A percentile compares a stretch with the other conserved stretches of the same genome.
Conservation (phyloP, 2,888 invertebrate genomes). For the Epistrophella euchroma region DNA sequence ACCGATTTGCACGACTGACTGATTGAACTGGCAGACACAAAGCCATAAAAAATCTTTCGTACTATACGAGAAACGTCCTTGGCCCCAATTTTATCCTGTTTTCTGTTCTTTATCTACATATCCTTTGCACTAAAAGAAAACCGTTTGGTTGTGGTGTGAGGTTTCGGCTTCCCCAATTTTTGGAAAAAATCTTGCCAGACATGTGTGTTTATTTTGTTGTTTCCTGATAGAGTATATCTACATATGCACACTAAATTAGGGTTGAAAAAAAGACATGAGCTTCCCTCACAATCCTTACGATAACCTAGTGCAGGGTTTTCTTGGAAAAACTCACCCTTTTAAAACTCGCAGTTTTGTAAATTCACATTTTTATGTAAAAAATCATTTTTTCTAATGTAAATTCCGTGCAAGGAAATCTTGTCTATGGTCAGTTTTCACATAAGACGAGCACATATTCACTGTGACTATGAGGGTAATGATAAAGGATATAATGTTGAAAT, state of each 20-base stretch:
- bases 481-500: neutral
- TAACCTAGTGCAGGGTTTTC: slow-evolving; percentile 68
- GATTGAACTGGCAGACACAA: slow-evolving; percentile 69
- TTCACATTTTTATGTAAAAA: slow-evolving; percentile 51
- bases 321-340: slow-evolving; percentile 9
- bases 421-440: slow-evolving; percentile 57
- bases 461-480: neutral
- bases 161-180: slow-evolving; percentile 47
- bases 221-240: slow-evolving; percentile 49
- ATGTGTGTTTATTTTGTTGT: slow-evolving; percentile 29
- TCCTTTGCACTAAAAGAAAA: slow-evolving; percentile 50
- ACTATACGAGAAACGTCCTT: slow-evolving; percentile 59
- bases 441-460: neutral
- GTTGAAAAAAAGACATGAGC: slow-evolving; percentile 49
- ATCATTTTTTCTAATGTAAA: neutral
- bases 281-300: slow-evolving; percentile 7
- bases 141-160: slow-evolving; percentile 54
- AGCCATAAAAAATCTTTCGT: slow-evolving; percentile 49
- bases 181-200: slow-evolving; percentile 64
- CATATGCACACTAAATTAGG: slow-evolving; percentile 66
- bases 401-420: slow-evolving; percentile 14
- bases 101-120: slow-evolving; percentile 46
- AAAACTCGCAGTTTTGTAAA: slow-evolving; percentile 23
- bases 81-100: slow-evolving; percentile 53
- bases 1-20: slow-evolving; percentile 75